Base-by-base conservation (phyloP, 2,888 invertebrate genomes). In the Pseudococcus jackbeardsleyi region DNA sequence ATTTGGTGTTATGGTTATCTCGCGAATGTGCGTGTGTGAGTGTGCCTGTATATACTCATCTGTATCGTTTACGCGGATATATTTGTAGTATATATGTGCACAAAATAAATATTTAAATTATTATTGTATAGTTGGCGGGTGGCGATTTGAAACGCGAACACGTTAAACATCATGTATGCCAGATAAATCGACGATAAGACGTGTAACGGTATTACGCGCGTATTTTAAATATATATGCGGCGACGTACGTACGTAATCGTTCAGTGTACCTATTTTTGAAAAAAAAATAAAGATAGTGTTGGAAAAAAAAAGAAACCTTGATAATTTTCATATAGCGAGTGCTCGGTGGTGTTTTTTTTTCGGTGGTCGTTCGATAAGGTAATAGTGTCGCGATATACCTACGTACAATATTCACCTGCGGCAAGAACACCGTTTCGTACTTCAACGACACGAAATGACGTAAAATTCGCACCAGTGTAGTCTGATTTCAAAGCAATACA, bases 71-170 rank as follows among this genome's bases (percentile, higher is more conserved):
- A 59, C 5, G 9, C 9, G 59, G n/a, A n/a, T 59, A 59, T 19
- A 59, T 17, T 54, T 54, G 54, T 59, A 59, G 33, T 33, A 72
- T 72, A 72, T 72, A 33, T 72, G 68, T 72, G 68, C 68, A 72
- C 68, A 79, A 79, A 79, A 79, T 79, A 79, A 79, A 79, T 79
- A 79, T 79, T 79, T 79, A 79, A 79, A 79, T 79, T 79, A 42
- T 79, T 79, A n/a, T 42, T 42, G 42, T n/a, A 39, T 42, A 39
- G 79, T 42, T 33, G 68, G 33, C 68, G 68, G 68, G 68, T 72
- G 68, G 79, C 42, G 79, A 79, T 79, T 79, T 42, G 5, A 59
- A n/a, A 19, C 59, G 59, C 11, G 33, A n/a, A 22, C n/a, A 79
- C 33, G 26, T 79, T 26, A 79, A 79, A 79, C 79, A 46, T 79